These are phyloP conservation scores for Eubucco bourcierii DNA, from an alignment of 2,113 vertebrate genomes.

Conservation along the genomic window DNA sequence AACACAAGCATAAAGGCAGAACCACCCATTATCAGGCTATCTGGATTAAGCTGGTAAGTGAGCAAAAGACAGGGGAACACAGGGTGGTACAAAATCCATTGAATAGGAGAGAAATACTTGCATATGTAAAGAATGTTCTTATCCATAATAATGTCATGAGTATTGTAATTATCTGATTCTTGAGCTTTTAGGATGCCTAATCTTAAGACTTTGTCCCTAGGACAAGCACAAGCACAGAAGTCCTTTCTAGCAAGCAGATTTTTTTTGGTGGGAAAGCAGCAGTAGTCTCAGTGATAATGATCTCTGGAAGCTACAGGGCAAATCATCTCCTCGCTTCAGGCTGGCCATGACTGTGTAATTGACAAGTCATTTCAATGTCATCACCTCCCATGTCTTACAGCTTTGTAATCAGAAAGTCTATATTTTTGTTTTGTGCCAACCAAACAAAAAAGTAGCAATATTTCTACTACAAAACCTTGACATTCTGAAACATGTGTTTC, in stretches of 20 bases:
- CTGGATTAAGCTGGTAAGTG: background rate
- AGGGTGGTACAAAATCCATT: fast-evolving
- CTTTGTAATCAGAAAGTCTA: background rate
- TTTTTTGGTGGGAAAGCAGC: background rate
- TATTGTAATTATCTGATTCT: background rate
- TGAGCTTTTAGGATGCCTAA: fast-evolving
- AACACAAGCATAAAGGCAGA: background rate
- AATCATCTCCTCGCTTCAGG: background rate
- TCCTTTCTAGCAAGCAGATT: background rate
- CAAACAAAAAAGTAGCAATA: background rate
- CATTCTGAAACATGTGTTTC: background rate
- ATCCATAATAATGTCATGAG: background rate
- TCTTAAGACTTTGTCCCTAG: background rate
- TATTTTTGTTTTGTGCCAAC: background rate
- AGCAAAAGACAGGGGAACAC: background rate
- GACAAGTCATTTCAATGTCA: background rate
- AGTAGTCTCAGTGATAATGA: background rate
- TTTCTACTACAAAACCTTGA: background rate
- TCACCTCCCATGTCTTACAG: background rate
- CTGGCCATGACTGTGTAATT: background rate
- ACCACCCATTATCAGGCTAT: background rate
- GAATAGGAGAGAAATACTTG: background rate
- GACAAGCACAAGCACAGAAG: background rate
- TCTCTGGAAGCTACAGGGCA: background rate
- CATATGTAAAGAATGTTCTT: background rate